These are phyloP conservation scores for Enoplosus armatus DNA, from an alignment of 2,797 vertebrate genomes.

Conservation along the genomic window DNA sequence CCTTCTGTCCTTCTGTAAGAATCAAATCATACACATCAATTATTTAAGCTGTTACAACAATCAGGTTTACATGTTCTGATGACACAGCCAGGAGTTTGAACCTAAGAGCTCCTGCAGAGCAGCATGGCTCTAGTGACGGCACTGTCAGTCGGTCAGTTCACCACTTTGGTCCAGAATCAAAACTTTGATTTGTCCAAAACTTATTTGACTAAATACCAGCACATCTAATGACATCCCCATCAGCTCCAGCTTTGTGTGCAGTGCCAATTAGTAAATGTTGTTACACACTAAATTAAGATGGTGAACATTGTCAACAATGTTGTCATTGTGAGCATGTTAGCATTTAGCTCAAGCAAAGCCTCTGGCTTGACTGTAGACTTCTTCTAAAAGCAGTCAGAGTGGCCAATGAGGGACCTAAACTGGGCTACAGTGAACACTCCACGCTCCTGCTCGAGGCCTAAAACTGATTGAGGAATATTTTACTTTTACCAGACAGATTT, in stretches of 20 bases:
- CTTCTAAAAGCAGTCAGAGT: not conserved
- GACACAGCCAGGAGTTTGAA: not conserved
- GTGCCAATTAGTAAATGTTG: not conserved
- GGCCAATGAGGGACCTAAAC: not conserved
- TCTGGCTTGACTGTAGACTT: not conserved
- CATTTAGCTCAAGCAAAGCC: not conserved
- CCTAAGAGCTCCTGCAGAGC: not conserved
- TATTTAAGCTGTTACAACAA: conserved; percentile 1
- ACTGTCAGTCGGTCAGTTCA: too few species aligned
- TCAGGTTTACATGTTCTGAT: conserved; percentile 1
- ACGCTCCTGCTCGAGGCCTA: not conserved
- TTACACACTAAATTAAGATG: not conserved
- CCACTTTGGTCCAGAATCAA: too few species aligned
- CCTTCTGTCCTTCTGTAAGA: not conserved
- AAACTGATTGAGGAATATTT: not conserved
- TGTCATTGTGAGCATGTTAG: not conserved
- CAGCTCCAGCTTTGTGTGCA: too few species aligned
- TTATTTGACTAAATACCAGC: too few species aligned
- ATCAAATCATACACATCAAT: not conserved
- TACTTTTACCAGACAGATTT: too few species aligned
- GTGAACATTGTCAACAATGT: not conserved
- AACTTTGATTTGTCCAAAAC: too few species aligned
- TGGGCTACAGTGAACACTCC: not conserved
- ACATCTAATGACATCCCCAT: too few species aligned
- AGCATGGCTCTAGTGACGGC: too few species aligned